Conservation (phyloP, 2,888 invertebrate species). For the Scaptodrosophila latifasciaeformis region DNA sequence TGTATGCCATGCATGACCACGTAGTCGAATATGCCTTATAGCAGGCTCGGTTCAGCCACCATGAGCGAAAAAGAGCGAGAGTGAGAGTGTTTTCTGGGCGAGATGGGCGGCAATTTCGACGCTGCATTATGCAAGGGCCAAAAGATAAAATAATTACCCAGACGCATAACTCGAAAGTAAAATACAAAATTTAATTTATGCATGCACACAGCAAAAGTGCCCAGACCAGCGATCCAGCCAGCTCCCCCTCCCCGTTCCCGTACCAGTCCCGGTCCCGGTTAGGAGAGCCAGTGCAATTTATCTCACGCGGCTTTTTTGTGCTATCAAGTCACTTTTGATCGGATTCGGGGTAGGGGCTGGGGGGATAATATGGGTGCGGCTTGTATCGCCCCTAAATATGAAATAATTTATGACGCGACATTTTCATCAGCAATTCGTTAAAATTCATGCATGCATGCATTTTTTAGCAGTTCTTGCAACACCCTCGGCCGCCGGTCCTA, state of each 20-base stretch:
- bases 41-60: too few relatives aligned
- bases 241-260: background rate
- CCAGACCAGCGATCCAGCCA: constrained; percentile 15
- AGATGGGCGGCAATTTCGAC: too few relatives aligned
- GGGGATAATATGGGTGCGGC: constrained; percentile 1
- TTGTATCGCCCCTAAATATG: constrained; percentile 66
- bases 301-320: constrained; percentile 51
- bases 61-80: too few relatives aligned
- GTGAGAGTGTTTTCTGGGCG: too few relatives aligned
- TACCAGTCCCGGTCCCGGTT: background rate
- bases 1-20: constrained; percentile 63
- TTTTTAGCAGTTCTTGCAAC: constrained; percentile 39
- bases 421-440: constrained; percentile 72
- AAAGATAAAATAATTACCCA: constrained; percentile 68
- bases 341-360: background rate
- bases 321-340: constrained; percentile 14
- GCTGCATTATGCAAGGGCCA: constrained; percentile 32
- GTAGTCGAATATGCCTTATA: too few relatives aligned
- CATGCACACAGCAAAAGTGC: constrained; percentile 52
- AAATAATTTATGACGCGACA: constrained; percentile 72
- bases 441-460: constrained; percentile 67
- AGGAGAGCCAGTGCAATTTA: constrained; percentile 49
- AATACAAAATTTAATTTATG: constrained; percentile 65
- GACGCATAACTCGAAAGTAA: constrained; percentile 67
- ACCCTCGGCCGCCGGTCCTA: background rate